Base-by-base conservation (phyloP, 2,113 vertebrate genomes). In the Calcarius ornatus region DNA sequence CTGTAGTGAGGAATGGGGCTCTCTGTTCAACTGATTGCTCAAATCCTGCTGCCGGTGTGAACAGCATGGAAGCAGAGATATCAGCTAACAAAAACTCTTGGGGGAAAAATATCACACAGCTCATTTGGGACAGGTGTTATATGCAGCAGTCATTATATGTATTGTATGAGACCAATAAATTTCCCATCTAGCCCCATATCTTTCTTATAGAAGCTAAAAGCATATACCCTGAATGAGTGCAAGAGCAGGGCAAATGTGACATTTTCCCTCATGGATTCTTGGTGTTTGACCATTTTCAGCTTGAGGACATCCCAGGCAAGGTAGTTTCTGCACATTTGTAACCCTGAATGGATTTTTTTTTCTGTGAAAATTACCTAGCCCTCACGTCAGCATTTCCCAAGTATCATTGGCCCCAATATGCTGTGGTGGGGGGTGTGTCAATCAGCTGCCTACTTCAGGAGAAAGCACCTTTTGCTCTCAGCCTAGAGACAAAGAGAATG, bases 191-290 rank as follows among this genome's bases (percentile, higher is more conserved):
- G 38, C 33, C 14, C 12, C 4, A 1, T 16, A 48, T 24, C 18
- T 9, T 68, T 45, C 61, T 54, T 9, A 5, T 2, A 20, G 51
- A 20, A 3, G 3, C 23, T 71, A 38, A 66, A 53, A 63, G 9
- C 1, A 0, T 43, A 6, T 0, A 4, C 16, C 24, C 37, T 42
- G n/a, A 17, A 63, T 0, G 3, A 48, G 20, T 42, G 4, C 48
- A 45, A 79, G n/a, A 66, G 25, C 23, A 35, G 35, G 22, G 19
- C 28, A 75, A 65, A 50, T 0, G 0, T 42, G 35, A 70, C 33
- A 22, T 56, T 81, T 85, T 59, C 61, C 11, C 6, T 54, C 7
- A 5, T 79, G 35, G 28, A 33, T 85, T 75, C 28, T 59, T 3
- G 1, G 5, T 63, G 12, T 88, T 64, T 7, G 12, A 37, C 31